Evolutionary conservation across 2,113 vertebrate genomes (phyloP), one percentile per base, ranked within the genome.

Genomic region (Ranitomeya imitator): DNA sequence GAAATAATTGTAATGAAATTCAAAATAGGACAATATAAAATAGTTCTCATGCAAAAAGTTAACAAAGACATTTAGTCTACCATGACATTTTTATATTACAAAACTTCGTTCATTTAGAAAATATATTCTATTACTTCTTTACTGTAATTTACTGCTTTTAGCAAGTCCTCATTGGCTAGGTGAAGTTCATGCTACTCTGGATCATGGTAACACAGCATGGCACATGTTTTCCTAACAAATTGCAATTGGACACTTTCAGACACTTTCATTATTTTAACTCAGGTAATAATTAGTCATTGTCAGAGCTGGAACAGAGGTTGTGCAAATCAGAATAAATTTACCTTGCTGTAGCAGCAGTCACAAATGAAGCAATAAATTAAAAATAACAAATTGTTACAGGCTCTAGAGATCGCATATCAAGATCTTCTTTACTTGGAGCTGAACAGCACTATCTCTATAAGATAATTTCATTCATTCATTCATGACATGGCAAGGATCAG

Each of bases 311-410:
- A 96, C 95, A 95, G 95, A 92, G 95, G 93, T 96, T 96, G 94
- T 94, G 93, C 94, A 96, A 95, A 96, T 96, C 96, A 96, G 96
- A 96, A 96, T 96, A 96, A 96, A 96, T 96, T 96, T 96, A 95
- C 94, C 94, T 96, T 93, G 93, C 94, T 86, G 89, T 94, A 94
- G 94, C 93, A 94, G 94, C 94, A 96, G 95, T 95, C 95, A 96
- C 95, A 96, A 96, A 96, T 96, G 95, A 96, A 96, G 95, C 96
- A 96, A 95, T 96, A 96, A 96, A 96, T 96, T 96, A 96, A 94
- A 96, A 94, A 96, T 93, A 95, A 95, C 95, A 95, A 91, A 94
- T 95, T 95, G 94, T 95, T 94, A 95, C 90, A 86, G 94, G 92
- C 91, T 95, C 93, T 93, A 95, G 95, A 95, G 94, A 94, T 95